These are phyloP conservation scores for Cotesia glomerata DNA, from an alignment of 1,140 invertebrate species.

Conservation along the genomic window DNA sequence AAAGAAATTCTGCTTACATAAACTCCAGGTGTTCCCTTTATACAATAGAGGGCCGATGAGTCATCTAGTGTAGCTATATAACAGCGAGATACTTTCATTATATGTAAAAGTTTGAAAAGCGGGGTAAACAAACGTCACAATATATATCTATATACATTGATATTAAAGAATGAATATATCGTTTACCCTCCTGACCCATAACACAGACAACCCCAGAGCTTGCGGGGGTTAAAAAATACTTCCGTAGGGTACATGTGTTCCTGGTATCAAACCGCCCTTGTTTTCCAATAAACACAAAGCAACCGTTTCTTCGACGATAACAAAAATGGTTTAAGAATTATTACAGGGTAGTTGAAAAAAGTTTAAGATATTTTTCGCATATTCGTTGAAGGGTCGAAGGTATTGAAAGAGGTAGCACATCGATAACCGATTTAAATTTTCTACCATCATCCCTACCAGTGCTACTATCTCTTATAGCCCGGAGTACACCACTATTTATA, in stretches of 20 bases:
- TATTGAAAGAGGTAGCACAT: neutral
- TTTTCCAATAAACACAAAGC: slow-evolving; percentile 63
- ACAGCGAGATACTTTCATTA: slow-evolving; percentile 14
- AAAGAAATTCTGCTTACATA: neutral
- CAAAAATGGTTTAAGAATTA: neutral
- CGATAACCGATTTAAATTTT: neutral
- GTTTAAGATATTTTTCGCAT: neutral
- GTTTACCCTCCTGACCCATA: neutral
- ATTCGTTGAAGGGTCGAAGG: neutral
- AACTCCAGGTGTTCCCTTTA: neutral
- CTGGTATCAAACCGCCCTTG: slow-evolving; percentile 60
- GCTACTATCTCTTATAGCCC: neutral
- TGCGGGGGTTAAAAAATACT: slow-evolving; percentile 49
- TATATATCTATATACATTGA: slow-evolving; percentile 10
- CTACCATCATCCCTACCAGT: neutral
- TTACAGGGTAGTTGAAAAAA: neutral
- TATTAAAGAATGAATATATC: neutral
- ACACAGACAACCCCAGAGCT: slow-evolving; percentile 37
- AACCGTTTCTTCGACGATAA: neutral
- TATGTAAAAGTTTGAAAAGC: slow-evolving; percentile 35
- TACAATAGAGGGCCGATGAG: slow-evolving; percentile 35
- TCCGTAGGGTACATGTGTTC: slow-evolving; percentile 46
- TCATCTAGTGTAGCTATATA: slow-evolving; percentile 12
- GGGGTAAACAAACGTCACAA: slow-evolving; percentile 27
- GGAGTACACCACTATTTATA: slow-evolving; percentile 24